phyloP scores from a whole-genome alignment of 2,888 invertebrate genomes.

The Lepeophtheirus nordmannii region DNA sequence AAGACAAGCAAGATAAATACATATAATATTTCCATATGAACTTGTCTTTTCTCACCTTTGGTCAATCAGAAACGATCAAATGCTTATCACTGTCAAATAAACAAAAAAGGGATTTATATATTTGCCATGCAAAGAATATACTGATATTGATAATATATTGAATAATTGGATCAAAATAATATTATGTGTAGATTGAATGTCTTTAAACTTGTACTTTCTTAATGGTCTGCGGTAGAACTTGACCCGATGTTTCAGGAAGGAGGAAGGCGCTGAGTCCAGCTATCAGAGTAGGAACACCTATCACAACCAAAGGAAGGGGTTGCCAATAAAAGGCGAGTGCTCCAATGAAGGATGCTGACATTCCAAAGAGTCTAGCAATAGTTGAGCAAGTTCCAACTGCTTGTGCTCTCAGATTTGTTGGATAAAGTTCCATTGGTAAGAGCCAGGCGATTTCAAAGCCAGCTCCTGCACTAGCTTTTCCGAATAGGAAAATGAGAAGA shows the following conservation, averaged over 20 bases:
- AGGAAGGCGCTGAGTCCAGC: slow-evolving; percentile 62
- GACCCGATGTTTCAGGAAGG: slow-evolving; percentile 68
- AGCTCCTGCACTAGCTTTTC: slow-evolving; percentile 27
- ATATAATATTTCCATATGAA: too few species aligned
- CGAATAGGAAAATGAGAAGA: slow-evolving; percentile 15
- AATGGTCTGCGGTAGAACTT: slow-evolving; percentile 67
- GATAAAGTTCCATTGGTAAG: slow-evolving; percentile 27
- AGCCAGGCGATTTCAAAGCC: slow-evolving; percentile 27
- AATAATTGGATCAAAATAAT: too few species aligned
- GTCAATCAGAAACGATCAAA: too few species aligned
- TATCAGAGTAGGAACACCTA: slow-evolving; percentile 55
- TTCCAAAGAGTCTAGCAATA: slow-evolving; percentile 27
- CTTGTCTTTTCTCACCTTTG: too few species aligned
- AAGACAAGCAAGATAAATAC: too few species aligned
- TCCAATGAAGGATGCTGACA: slow-evolving; percentile 27
- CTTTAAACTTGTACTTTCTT: too few species aligned
- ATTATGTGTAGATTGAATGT: too few species aligned
- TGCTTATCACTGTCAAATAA: too few species aligned
- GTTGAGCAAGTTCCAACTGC: slow-evolving; percentile 28
- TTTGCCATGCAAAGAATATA: too few species aligned
- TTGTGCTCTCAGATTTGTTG: slow-evolving; percentile 27
- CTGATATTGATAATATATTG: too few species aligned
- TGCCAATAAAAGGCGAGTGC: slow-evolving; percentile 25
- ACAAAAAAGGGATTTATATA: too few species aligned
- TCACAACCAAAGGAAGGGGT: slow-evolving; percentile 54